phyloP scores from a whole-genome alignment of 2,797 vertebrate genomes.

The Liparis tanakae region DNA sequence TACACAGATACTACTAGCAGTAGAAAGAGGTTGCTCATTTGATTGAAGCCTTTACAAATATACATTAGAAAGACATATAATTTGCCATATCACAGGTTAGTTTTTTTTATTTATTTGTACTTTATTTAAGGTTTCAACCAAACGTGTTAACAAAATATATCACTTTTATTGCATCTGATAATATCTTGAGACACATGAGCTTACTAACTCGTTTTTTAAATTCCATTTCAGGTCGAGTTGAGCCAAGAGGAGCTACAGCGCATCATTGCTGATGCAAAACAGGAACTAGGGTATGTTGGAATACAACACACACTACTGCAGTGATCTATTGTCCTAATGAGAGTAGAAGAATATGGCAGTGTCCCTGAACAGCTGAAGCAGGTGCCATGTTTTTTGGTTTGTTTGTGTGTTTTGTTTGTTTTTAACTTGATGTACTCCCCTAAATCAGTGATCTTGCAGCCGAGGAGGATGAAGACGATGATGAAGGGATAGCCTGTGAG shows the following conservation, averaged over 20 bases:
- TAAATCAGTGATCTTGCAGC: constrained; percentile 76
- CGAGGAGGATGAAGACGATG: constrained; percentile 79
- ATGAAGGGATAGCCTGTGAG: constrained; percentile 71
- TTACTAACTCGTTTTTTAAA: neutral
- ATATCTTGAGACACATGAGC: neutral
- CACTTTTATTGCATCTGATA: neutral
- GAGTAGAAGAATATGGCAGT: neutral
- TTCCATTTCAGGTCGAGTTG: constrained; percentile 78
- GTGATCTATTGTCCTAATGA: neutral
- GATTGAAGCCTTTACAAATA: neutral
- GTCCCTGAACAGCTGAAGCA: neutral
- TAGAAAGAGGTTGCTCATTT: neutral
- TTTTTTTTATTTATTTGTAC: neutral
- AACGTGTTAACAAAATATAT: neutral
- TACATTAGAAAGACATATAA: neutral
- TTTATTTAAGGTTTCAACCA: neutral
- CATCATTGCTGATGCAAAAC: constrained; percentile 82
- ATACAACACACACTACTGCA: neutral
- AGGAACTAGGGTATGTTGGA: constrained; percentile 75
- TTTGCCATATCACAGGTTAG: no score
- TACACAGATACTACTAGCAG: no score
- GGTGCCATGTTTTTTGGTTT: neutral
- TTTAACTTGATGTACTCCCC: neutral
- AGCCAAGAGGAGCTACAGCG: constrained; percentile 85
- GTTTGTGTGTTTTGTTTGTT: neutral